phyloP scores from a whole-genome alignment of 2,888 invertebrate species.

The Meghimatium bilineatum region DNA sequence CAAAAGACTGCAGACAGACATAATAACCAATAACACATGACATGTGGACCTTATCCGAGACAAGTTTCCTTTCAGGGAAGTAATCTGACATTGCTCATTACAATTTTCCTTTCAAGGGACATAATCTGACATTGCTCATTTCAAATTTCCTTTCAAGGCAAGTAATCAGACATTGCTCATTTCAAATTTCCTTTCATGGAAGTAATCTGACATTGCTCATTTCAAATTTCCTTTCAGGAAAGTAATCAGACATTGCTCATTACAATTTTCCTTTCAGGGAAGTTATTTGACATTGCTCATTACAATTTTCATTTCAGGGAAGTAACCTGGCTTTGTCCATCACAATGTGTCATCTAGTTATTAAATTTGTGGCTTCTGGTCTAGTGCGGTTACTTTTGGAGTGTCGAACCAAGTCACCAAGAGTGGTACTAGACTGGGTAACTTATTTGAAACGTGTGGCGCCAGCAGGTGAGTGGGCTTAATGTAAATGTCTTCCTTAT shows the following conservation, averaged over 20 bases:
- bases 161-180: too few relatives aligned
- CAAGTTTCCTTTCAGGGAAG: too few relatives aligned
- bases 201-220: too few relatives aligned
- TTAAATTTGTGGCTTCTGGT: conserved; percentile 90
- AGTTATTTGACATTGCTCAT: neutral
- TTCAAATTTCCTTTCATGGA: too few relatives aligned
- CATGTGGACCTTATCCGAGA: too few relatives aligned
- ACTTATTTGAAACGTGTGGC: conserved; percentile 88
- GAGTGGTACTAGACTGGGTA: conserved; percentile 85
- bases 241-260: neutral
- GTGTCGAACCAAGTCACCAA: conserved; percentile 73
- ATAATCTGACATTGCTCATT: too few relatives aligned
- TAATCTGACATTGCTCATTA: too few relatives aligned
- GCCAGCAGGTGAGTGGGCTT: conserved; percentile 65
- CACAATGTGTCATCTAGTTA: conserved; percentile 90
- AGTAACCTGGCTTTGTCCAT: conserved; percentile 92
- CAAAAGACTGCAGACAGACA: too few relatives aligned
- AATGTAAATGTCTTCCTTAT: neutral
- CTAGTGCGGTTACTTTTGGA: conserved; percentile 81
- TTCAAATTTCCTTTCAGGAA: neutral
- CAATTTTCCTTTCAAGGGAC: too few relatives aligned
- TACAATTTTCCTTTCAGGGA: neutral
- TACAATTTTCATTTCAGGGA: conserved; percentile 81
- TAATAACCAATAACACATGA: too few relatives aligned
- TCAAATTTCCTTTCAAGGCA: too few relatives aligned